These are phyloP conservation scores for Masnerella sp. DNA, from an alignment of 2,888 invertebrate species.

Conservation along the genomic window DNA sequence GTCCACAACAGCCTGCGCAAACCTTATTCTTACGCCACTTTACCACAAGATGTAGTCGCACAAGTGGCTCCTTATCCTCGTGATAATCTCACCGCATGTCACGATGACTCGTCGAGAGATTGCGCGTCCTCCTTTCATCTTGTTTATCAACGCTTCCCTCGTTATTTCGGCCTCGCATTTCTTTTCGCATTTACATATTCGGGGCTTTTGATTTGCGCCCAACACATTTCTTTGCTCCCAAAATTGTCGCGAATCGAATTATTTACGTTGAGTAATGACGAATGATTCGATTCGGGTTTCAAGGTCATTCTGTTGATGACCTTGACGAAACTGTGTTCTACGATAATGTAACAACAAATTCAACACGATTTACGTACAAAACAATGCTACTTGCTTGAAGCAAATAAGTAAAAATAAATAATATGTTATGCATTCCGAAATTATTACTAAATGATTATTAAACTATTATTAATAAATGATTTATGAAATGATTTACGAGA, in stretches of 20 bases:
- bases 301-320: too few species aligned
- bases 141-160: constrained; percentile 55
- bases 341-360: too few species aligned
- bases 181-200: constrained; percentile 39
- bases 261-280: too few species aligned
- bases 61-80: constrained; percentile 64
- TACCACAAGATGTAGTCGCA: constrained; percentile 73
- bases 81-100: constrained; percentile 64
- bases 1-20: constrained; percentile 69
- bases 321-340: too few species aligned
- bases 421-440: too few species aligned
- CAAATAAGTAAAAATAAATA: too few species aligned
- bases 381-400: too few species aligned
- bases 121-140: constrained; percentile 61
- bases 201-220: constrained; percentile 13
- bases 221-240: not conserved
- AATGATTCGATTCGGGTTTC: too few species aligned
- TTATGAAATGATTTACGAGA: too few species aligned
- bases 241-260: not conserved
- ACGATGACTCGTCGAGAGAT: constrained; percentile 55
- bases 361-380: too few species aligned
- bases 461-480: too few species aligned
- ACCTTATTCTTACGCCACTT: constrained; percentile 78
- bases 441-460: too few species aligned
- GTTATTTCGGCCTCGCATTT: constrained; percentile 38